These are phyloP conservation scores for Zosterops pallidus DNA, from an alignment of 2,113 vertebrate species.

Conservation along the genomic window DNA sequence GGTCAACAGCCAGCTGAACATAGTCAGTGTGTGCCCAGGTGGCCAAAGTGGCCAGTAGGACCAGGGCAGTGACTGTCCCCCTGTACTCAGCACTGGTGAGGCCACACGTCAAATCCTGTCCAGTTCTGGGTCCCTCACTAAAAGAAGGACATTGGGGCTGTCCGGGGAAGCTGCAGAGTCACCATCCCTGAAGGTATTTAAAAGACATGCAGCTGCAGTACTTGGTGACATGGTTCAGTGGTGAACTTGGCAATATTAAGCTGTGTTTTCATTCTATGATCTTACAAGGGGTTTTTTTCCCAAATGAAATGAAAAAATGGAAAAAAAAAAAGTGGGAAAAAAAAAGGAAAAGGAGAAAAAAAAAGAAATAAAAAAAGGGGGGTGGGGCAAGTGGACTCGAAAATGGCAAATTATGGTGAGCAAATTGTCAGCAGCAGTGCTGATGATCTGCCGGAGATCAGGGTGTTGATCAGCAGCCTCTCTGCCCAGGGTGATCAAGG, in stretches of 20 bases:
- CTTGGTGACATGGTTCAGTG: neutral
- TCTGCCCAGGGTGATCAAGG: neutral
- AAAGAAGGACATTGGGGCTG: neutral
- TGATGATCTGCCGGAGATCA: neutral
- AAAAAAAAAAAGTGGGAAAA: too few species aligned
- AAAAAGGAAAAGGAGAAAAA: too few species aligned
- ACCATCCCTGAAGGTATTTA: neutral
- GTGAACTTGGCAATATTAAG: neutral
- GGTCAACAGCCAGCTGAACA: neutral
- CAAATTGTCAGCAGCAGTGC: neutral
- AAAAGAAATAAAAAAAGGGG: too few species aligned
- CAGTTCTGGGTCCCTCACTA: neutral
- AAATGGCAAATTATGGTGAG: neutral
- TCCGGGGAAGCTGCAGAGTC: neutral
- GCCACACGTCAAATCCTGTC: neutral
- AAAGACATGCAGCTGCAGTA: neutral
- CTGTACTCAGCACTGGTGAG: fast-evolving
- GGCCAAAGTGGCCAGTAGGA: neutral
- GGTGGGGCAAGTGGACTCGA: too few species aligned
- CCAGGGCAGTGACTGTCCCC: neutral
- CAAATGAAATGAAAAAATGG: neutral
- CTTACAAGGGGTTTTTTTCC: neutral
- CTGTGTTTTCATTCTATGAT: neutral
- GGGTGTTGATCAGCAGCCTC: neutral
- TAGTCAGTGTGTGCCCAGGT: neutral